These are phyloP conservation scores for Pogona vitticeps DNA, from an alignment of 2,113 vertebrate genomes.

Conservation along the genomic window DNA sequence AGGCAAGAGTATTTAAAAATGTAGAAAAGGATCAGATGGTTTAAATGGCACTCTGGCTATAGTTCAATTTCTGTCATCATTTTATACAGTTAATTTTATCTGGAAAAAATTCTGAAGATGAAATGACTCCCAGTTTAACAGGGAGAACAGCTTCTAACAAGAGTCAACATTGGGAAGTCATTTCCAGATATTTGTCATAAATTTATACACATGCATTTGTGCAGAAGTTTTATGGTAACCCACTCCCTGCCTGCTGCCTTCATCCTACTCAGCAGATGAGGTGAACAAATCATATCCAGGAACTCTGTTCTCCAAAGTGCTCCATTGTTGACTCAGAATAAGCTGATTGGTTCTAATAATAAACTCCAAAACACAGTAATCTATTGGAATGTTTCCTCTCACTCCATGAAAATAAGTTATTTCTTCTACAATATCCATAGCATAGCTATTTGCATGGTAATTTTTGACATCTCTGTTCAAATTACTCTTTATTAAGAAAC, in stretches of 20 bases:
- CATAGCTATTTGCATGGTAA: too few species aligned
- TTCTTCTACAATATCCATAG: too few species aligned
- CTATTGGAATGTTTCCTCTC: not conserved
- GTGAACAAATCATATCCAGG: not conserved
- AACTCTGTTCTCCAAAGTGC: not conserved
- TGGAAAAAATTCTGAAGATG: conserved; percentile 20
- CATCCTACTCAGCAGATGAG: not conserved
- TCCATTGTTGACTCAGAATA: not conserved
- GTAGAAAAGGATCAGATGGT: not conserved
- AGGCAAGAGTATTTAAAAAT: not conserved
- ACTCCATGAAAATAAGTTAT: not conserved
- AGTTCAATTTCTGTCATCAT: not conserved
- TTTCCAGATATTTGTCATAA: not conserved
- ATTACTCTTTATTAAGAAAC: not conserved
- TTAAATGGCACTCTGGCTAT: not conserved
- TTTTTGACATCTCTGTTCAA: not conserved
- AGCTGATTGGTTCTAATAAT: not conserved
- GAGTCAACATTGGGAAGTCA: not conserved
- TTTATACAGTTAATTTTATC: conserved; percentile 10
- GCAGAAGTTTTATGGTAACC: not conserved
- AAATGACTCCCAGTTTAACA: conserved; percentile 15
- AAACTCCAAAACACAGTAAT: not conserved
- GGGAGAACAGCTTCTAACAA: conserved; percentile 14
- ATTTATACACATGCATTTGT: not conserved
- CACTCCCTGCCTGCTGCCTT: not conserved